phyloP scores from a whole-genome alignment of 2,888 invertebrate species.

The Cyclophora albipunctata region DNA sequence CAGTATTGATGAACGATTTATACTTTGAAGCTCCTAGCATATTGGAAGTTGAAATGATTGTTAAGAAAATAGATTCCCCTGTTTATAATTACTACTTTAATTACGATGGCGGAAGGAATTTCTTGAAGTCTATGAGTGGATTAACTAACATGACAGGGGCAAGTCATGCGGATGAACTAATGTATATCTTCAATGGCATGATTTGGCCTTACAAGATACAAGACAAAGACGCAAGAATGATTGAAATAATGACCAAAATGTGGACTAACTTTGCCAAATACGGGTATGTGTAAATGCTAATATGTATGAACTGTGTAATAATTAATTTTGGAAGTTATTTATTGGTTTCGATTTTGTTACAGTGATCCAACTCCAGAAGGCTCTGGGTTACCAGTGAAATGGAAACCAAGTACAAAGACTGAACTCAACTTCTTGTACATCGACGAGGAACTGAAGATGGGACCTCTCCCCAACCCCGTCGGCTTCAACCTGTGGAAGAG shows the following conservation, averaged over 20 bases:
- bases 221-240: conserved; percentile 36
- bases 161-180: conserved; percentile 57
- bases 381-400: conserved; percentile 16
- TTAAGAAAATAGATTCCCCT: conserved; percentile 26
- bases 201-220: conserved; percentile 44
- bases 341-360: conserved; percentile 15
- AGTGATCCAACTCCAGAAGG: conserved; percentile 44
- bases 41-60: conserved; percentile 40
- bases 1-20: conserved; percentile 51
- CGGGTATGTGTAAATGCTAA: conserved; percentile 32
- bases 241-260: conserved; percentile 48
- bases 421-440: conserved; percentile 25
- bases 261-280: conserved; percentile 66
- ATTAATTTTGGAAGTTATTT: no score
- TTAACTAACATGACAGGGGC: conserved; percentile 40
- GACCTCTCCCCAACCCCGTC: conserved; percentile 21
- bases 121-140: conserved; percentile 40
- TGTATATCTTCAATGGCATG: conserved; percentile 49
- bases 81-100: conserved; percentile 57
- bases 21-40: conserved; percentile 58
- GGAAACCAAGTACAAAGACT: conserved; percentile 20
- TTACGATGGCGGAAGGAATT: conserved; percentile 52
- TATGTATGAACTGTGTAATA: no score
- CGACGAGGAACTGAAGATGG: conserved; percentile 24
- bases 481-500: conserved; percentile 24